Percentiles rank a stretch among this genome's conserved stretches.
Evolutionary conservation across 1,140 invertebrate genomes (phyloP).

Genomic region (Orchesella cincta): DNA sequence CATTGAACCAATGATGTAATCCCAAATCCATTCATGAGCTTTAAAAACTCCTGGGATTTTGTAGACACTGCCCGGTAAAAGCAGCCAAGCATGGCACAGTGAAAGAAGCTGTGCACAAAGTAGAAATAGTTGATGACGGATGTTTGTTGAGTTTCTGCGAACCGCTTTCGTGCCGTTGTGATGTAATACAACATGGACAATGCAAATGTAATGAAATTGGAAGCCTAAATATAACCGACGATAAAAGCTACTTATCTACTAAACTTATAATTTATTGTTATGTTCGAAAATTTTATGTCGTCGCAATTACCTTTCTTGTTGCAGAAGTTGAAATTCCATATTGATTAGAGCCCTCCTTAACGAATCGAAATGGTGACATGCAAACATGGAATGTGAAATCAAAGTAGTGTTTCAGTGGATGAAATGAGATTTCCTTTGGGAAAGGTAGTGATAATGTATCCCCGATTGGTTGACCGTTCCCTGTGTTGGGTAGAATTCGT

Average conservation of each 20-base stretch:
- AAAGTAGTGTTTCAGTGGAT: background rate
- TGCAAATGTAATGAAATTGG: background rate
- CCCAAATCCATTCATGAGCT: background rate
- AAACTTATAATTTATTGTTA: background rate
- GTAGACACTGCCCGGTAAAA: background rate
- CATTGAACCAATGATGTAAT: background rate
- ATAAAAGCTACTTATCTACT: too few relatives aligned
- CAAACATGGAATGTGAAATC: background rate
- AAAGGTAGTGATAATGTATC: too few relatives aligned
- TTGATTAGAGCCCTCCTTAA: background rate
- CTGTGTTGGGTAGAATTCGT: too few relatives aligned
- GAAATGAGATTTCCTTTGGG: too few relatives aligned
- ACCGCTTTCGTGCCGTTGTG: background rate
- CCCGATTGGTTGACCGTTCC: too few relatives aligned
- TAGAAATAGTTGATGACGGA: background rate
- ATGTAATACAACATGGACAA: background rate
- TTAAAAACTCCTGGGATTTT: background rate
- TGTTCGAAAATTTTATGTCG: background rate
- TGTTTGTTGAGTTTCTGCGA: background rate
- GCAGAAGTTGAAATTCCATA: background rate
- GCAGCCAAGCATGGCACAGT: background rate
- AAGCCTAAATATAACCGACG: background rate
- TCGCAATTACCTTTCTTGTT: background rate
- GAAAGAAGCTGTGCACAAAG: background rate
- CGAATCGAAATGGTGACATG: background rate